Base-by-base conservation (phyloP, 2,113 vertebrate genomes). In the Geococcyx californianus region DNA sequence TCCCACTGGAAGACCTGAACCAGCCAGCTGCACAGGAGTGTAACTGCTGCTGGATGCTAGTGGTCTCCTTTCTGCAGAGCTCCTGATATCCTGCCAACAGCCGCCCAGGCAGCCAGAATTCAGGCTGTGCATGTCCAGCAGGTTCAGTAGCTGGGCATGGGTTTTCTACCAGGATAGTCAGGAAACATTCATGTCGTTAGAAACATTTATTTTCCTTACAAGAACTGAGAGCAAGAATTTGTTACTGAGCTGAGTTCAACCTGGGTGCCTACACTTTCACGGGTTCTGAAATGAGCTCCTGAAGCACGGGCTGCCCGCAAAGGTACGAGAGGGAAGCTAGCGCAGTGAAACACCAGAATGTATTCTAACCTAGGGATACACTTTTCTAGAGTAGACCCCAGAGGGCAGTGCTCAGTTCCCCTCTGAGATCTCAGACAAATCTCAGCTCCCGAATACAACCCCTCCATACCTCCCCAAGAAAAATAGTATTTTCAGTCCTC, bases 61-160 rank as follows among this genome's bases (percentile, higher is more conserved):
- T 1, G 0, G 13, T 25, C 36, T 75, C n/a, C 24, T 14, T 56
- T 33, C 40, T 42, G 44, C 73, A 38, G 70, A 38, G 28, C 36
- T 79, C 47, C 11, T 0, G 0, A 9, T 1, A 3, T 34, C 47
- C 52, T 87, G 64, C 64, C 1, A 2, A 8, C 74, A 28, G 38
- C 51, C 54, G 45, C 56, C 80, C 45, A 49, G 51, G 38, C 18
- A n/a, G 49, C 9, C 31, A 40, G 49, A 34, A n/a, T 6, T 45
- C 55, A 52, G 75, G 51, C 24, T 84, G 16, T 29, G 47, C 4
- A 1, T 20, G 17, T 19, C 60, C 75, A 13, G 36, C 38, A 42
- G 51, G 20, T 26, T 70, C n/a, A 33, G 51, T 45, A 54, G 51
- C 52, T 2, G 5, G 78, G 19, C 2, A 21, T n/a, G 4, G 26